Evolutionary conservation across 2,113 vertebrate species (phyloP), one percentile per base, ranked within the genome.

Genomic region (Uria lomvia): DNA sequence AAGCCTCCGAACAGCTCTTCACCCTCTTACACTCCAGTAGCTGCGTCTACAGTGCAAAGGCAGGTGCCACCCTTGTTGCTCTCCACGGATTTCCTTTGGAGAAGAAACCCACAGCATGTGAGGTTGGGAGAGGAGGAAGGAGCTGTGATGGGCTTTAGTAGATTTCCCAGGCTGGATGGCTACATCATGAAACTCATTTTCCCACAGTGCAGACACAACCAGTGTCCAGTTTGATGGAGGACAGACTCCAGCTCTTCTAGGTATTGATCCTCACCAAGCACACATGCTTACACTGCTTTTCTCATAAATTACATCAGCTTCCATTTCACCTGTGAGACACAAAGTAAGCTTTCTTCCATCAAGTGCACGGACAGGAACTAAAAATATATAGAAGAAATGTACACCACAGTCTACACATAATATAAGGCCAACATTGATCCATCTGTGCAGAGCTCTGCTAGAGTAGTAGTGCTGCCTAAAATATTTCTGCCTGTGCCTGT

Each of bases 341-440:
- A 92, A 93, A 92, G 82, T 52, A 52, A 94, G 65, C 88, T 82
- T 92, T 93, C 83, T 92, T 84, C 87, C 3, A 0, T 65, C 59
- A 60, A 86, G 53, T 23, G 65, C 50, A 12, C 23, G 49, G 56
- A 72, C 50, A 91, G 27, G 70, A 92, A 68, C 89, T 94, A 91
- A 96, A 94, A 85, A 91, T 66, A 88, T 7, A 67, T 17, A 75
- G 14, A 43, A 91, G 65, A 91, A 88, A 74, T 15, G n/a, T 73
- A 76, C 38, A 79, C 65, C 77, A 91, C 78, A 79, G 89, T 42
- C 62, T 43, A 92, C 86, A 88, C 50, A 49, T 73, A 80, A 92
- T 79, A 67, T 76, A 96, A 95, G 60, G 58, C 27, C 23, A 75
- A 76, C 63, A 80, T 50, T 95, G 92, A 95, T 92, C 82, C 53